These are phyloP conservation scores for Plebejus argus DNA, from an alignment of 2,888 invertebrate genomes.

Conservation along the genomic window DNA sequence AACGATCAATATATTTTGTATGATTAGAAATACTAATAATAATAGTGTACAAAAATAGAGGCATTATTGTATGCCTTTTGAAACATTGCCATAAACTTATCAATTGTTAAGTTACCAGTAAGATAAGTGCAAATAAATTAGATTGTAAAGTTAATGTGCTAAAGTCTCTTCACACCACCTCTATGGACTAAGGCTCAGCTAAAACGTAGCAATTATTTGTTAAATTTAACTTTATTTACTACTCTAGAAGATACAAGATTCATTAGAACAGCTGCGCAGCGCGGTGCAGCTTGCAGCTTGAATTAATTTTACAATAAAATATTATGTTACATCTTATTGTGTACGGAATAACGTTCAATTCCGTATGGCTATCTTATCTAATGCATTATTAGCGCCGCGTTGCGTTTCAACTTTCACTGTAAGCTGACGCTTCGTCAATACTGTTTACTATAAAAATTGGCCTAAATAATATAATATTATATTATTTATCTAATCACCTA, in stretches of 20 bases:
- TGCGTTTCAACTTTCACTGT: background rate
- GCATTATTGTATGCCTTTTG: background rate
- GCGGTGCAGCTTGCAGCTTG: background rate
- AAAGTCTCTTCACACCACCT: background rate
- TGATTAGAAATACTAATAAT: no score
- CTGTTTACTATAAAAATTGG: background rate
- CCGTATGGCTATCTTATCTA: background rate
- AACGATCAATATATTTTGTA: no score
- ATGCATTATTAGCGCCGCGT: background rate
- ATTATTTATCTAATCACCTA: background rate
- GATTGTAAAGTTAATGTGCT: background rate
- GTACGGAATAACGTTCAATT: background rate
- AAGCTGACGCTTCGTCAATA: background rate
- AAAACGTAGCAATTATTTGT: background rate
- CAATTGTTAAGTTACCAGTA: background rate
- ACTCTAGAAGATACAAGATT: background rate
- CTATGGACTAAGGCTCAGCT: background rate
- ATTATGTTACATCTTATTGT: background rate
- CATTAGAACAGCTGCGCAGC: background rate
- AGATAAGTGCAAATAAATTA: slow-evolving; percentile 12
- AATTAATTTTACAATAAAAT: background rate
- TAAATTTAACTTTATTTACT: background rate
- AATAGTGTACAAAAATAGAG: no score
- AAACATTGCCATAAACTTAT: slow-evolving; percentile 1
- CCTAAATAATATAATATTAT: background rate